Evolutionary conservation across 2,113 vertebrate genomes (phyloP), one percentile per base, ranked within the genome.

Genomic region (Dasypus novemcinctus): DNA sequence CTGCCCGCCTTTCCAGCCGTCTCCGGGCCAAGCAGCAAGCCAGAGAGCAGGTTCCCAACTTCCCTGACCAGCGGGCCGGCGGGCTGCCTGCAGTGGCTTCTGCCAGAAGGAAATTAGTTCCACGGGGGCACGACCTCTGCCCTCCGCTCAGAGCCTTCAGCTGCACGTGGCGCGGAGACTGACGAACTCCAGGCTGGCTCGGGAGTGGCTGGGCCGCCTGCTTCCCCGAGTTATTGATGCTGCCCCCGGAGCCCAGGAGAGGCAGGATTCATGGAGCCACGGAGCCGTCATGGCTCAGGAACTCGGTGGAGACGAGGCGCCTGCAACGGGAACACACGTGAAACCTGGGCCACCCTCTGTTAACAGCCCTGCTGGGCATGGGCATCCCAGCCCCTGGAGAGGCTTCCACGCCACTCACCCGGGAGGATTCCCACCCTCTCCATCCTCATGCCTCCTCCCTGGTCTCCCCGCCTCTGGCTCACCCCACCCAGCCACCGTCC

Each of bases 191-290:
- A 88, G 89, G 64, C 41, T 83, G 89, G 72, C 95, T 83, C 66
- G 79, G 93, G 93, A 95, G 94, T 94, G 94, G 43, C 86, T 33
- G 69, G 94, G 68, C 69, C 18, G 1, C 59, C 80, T 15, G 95
- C 68, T 97, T 93, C 46, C 71, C 90, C 88, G 75, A 97, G 92
- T 98, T 97, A 98, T 98, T 98, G 98, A 98, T 98, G 95, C 88
- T 71, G 94, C 72, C 69, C 96, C 93, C 97, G 97, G 98, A 98
- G 96, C 93, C 98, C 91, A 90, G 96, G 92, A 98, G 96, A 97
- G 97, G 91, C 96, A 96, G 96, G 97, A 97, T 92, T 75, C 95
- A 95, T 94, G 94, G 96, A 98, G 87, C 82, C 95, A 95, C 94
- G 94, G 96, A 98, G 87, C 82, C 97, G 93, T 94, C 95, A 21